Evolutionary conservation across 2,888 invertebrate genomes (phyloP).

Genomic region (Tipula confusa): DNA sequence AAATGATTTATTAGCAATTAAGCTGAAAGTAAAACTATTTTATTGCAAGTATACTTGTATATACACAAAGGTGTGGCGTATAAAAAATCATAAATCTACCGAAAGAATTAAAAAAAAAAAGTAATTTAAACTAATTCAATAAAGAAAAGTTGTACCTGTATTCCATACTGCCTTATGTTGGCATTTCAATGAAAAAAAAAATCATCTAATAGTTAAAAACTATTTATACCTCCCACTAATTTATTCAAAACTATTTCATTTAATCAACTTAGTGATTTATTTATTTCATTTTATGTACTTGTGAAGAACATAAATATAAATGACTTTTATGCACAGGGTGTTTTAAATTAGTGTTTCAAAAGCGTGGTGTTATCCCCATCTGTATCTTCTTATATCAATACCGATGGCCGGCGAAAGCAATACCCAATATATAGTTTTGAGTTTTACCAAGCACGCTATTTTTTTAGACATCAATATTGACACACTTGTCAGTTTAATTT

Average conservation of each 20-base stretch:
- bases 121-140: not conserved
- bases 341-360: no score
- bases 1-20: not conserved
- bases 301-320: not conserved
- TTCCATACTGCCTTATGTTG: not conserved
- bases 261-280: not conserved
- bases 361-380: no score
- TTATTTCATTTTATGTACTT: not conserved
- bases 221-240: not conserved
- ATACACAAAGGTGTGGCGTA: not conserved
- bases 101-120: not conserved
- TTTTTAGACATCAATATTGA: no score
- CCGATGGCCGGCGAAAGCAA: no score
- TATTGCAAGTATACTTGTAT: not conserved
- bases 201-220: not conserved
- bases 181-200: not conserved
- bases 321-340: no score
- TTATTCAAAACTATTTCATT: not conserved
- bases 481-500: no score
- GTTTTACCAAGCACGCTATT: no score
- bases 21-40: not conserved
- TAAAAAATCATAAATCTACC: not conserved
- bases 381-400: no score
- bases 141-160: not conserved
- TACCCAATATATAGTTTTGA: no score